Evolutionary conservation across 2,888 invertebrate genomes (phyloP).

Genomic region (Papilio elwesi): DNA sequence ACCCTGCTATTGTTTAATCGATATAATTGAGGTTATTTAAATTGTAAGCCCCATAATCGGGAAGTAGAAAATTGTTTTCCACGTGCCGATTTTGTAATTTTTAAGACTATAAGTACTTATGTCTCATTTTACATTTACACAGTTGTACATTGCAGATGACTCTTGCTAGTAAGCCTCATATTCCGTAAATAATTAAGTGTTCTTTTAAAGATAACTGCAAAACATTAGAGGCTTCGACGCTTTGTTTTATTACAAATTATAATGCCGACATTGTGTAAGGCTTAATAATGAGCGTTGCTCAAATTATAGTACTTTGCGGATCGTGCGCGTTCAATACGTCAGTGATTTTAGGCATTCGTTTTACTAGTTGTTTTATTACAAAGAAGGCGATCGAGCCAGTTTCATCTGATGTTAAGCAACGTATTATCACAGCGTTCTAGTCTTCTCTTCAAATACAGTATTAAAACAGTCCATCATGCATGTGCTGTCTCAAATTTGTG

Average conservation of each 20-base stretch:
- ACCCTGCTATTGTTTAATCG: too few relatives aligned
- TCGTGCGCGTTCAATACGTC: slow-evolving; percentile 8
- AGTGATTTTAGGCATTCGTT: slow-evolving; percentile 3
- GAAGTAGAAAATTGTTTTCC: too few relatives aligned
- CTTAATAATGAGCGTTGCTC: slow-evolving; percentile 8
- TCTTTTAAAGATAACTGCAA: neutral
- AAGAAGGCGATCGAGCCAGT: too few relatives aligned
- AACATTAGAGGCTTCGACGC: slow-evolving; percentile 2
- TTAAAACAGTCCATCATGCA: too few relatives aligned
- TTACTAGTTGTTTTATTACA: neutral
- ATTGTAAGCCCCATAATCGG: too few relatives aligned
- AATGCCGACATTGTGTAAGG: slow-evolving; percentile 26
- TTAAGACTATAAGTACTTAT: too few relatives aligned
- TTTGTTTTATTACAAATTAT: slow-evolving; percentile 14
- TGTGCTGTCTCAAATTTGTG: too few relatives aligned
- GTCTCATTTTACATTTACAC: neutral
- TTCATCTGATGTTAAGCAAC: too few relatives aligned
- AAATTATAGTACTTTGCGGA: slow-evolving; percentile 29
- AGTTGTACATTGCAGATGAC: neutral
- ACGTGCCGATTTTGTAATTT: too few relatives aligned
- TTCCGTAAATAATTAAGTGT: neutral
- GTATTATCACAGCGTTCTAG: too few relatives aligned
- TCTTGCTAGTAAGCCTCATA: neutral
- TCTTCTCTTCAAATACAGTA: too few relatives aligned
- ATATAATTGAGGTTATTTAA: too few relatives aligned